Conservation (phyloP, 2,113 vertebrate species). For the Phaethon lepturus region DNA sequence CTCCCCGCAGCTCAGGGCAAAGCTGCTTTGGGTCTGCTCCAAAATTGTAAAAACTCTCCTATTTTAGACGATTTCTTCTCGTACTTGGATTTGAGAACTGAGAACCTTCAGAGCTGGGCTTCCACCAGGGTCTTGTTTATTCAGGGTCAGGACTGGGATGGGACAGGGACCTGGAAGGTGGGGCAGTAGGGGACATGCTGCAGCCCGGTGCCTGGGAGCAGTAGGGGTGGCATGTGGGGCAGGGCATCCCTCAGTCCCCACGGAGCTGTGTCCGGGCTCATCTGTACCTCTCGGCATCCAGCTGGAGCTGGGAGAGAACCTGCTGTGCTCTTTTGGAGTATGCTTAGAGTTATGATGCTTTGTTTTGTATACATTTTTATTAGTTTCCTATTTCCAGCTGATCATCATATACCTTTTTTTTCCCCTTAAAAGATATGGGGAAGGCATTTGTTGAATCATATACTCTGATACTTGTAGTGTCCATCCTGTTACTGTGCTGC, state of each 20-base stretch:
- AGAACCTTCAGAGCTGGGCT: not conserved
- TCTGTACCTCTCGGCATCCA: not conserved
- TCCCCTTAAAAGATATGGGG: not conserved
- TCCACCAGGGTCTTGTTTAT: not conserved
- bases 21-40: not conserved
- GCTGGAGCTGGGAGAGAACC: not conserved
- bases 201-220: not conserved
- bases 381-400: not conserved
- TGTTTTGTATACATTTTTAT: not conserved
- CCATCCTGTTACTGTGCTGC: not conserved
- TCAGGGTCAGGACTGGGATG: not conserved
- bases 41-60: not conserved
- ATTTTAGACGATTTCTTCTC: not conserved
- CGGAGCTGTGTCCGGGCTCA: not conserved
- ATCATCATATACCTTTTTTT: not conserved
- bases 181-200: not conserved
- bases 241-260: accelerated
- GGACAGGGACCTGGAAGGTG: not conserved
- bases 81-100: not conserved
- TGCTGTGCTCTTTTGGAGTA: not conserved
- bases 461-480: not conserved
- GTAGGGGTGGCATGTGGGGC: not conserved
- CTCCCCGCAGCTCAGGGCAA: not conserved
- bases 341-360: not conserved
- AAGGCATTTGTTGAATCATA: not conserved